Conservation (phyloP, 2,888 invertebrate species). For the Capitulum mitella region DNA sequence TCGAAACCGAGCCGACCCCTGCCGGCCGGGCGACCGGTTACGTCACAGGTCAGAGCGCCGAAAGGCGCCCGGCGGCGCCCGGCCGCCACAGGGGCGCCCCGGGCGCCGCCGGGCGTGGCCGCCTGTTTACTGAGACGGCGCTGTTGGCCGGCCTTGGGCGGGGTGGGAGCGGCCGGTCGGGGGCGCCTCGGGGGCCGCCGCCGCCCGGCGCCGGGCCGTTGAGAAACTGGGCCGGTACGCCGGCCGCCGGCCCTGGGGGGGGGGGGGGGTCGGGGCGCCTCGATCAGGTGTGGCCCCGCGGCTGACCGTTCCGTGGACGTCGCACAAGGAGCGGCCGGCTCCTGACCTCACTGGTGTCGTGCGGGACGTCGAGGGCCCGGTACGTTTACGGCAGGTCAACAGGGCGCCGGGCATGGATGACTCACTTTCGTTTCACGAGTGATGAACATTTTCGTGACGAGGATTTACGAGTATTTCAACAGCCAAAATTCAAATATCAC, state of each 20-base stretch:
- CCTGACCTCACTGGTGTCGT: no score
- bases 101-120: not conserved
- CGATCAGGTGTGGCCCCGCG: no score
- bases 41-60: not conserved
- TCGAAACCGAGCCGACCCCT: not conserved
- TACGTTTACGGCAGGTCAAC: not conserved
- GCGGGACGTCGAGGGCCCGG: not conserved
- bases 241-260: no score
- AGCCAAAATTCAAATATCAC: no score
- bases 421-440: no score
- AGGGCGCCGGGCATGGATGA: no score
- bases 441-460: no score
- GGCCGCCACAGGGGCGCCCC: not conserved
- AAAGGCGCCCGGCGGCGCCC: not conserved
- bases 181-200: not conserved
- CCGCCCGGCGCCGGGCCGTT: not conserved
- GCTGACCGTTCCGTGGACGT: no score
- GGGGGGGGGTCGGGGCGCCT: no score
- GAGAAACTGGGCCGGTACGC: not conserved
- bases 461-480: no score
- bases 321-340: not conserved
- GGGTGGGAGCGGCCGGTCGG: not conserved
- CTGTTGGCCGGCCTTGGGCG: constrained; percentile 2
- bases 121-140: not conserved
- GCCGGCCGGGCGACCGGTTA: not conserved